Evolutionary conservation across 2,797 vertebrate species (phyloP), one percentile per base, ranked within the genome.

Genomic region (Xiphophorus birchmanni): DNA sequence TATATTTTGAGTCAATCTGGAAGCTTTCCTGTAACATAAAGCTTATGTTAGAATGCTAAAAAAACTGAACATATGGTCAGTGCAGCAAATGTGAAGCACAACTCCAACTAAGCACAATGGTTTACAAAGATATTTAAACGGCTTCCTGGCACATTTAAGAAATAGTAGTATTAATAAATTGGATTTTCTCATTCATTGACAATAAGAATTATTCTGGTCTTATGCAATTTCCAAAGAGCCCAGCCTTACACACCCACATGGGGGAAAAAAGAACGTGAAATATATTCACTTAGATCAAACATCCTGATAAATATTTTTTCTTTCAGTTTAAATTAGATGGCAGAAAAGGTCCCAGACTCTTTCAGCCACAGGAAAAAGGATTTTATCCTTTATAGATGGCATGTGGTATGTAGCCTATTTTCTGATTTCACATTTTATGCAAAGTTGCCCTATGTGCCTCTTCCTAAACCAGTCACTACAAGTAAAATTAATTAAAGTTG

Each of bases 1-100:
- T 80, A 2, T 4, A 6, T 56, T 83, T 78, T 65, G 18, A 81
- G 12, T 80, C 35, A 77, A 80, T 32, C 23, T 45, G 23, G n/a
- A 45, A 50, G 50, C 32, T 6, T 10, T 52, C 35, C 23, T 67
- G 48, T 47, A 40, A 42, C 65, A 23, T 69, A 47, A 29, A 17
- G 45, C 74, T 9, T 35, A 37, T 54, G 32, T 40, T 72, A 29
- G 26, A 7, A 45, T 11, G 10, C 18, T 15, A 73, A 69, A 47
- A 48, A 60, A 75, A 45, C 52, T 45, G 23, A 58, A 35, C 60
- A 75, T 37, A 40, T 44, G 54, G 29, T 73, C 21, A 48, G 35
- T 48, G 69, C 52, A 11, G 44, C 29, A 47, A 42, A 29, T 37
- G 32, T 21, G 37, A 58, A 40, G 52, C 29, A 32, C 32, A 74